Evolutionary conservation across 2,797 vertebrate species (phyloP).

Genomic region (Glossophaga mutica): DNA sequence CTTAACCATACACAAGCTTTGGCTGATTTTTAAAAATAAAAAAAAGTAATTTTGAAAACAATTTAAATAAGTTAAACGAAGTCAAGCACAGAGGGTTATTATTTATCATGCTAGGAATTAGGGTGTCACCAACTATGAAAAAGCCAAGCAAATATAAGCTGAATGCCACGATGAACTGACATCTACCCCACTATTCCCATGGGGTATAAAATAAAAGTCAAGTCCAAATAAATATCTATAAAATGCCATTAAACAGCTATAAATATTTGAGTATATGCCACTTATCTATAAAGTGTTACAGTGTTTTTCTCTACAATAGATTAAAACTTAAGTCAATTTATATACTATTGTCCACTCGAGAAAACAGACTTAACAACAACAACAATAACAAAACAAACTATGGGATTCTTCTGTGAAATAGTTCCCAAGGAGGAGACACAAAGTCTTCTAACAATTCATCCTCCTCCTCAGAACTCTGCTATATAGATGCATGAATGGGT

Average conservation of each 20-base stretch:
- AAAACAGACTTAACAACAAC: constrained; percentile 30
- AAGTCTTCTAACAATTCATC: not conserved
- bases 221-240: constrained; percentile 79
- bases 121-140: constrained; percentile 87
- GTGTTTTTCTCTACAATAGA: constrained; percentile 74
- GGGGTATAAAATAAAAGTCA: constrained; percentile 40
- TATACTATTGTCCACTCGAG: not conserved
- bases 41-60: constrained; percentile 61
- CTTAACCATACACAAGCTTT: constrained; percentile 72
- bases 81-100: constrained; percentile 80
- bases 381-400: not conserved
- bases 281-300: constrained; percentile 83
- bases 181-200: constrained; percentile 78
- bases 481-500: not conserved
- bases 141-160: constrained; percentile 97
- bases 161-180: constrained; percentile 90
- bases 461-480: not conserved
- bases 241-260: constrained; percentile 87
- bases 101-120: constrained; percentile 86
- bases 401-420: constrained; percentile 7
- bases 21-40: constrained; percentile 66
- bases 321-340: constrained; percentile 43
- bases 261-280: constrained; percentile 99
- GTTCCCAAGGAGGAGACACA: not conserved
- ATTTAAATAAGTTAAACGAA: constrained; percentile 68